These are phyloP conservation scores for Pseudeuparius sepicola DNA, from an alignment of 2,888 invertebrate species.

Conservation along the genomic window DNA sequence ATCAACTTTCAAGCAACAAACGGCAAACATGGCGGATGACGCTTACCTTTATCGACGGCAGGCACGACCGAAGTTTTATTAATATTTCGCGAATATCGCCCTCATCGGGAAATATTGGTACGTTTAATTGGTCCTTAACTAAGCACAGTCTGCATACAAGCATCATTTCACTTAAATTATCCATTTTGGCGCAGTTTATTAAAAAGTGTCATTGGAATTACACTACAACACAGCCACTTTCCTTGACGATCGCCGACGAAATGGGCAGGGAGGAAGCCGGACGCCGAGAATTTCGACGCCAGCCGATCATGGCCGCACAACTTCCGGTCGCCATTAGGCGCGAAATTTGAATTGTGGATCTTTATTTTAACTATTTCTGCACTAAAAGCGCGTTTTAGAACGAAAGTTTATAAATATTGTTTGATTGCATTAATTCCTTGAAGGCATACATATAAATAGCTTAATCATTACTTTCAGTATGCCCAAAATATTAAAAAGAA, in stretches of 20 bases:
- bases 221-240: slow-evolving; percentile 23
- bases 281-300: slow-evolving; percentile 23
- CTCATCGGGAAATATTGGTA: slow-evolving; percentile 59
- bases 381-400: too few relatives aligned
- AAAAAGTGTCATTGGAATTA: slow-evolving; percentile 29
- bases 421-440: too few relatives aligned
- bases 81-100: slow-evolving; percentile 51
- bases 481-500: too few relatives aligned
- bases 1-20: slow-evolving; percentile 28
- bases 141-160: slow-evolving; percentile 39
- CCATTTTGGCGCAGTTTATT: slow-evolving; percentile 33
- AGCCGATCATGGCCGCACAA: slow-evolving; percentile 17
- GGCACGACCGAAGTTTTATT: slow-evolving; percentile 59
- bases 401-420: too few relatives aligned
- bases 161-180: slow-evolving; percentile 35
- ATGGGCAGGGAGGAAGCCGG: slow-evolving; percentile 28
- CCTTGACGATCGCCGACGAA: slow-evolving; percentile 25
- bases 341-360: slow-evolving; percentile 17
- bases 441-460: too few relatives aligned
- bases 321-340: slow-evolving; percentile 18
- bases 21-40: slow-evolving; percentile 30
- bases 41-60: slow-evolving; percentile 65
- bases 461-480: too few relatives aligned
- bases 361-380: background rate
- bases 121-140: slow-evolving; percentile 46